Evolutionary conservation across 2,113 vertebrate genomes (phyloP).

Genomic region (Epinephelus cyanopodus): DNA sequence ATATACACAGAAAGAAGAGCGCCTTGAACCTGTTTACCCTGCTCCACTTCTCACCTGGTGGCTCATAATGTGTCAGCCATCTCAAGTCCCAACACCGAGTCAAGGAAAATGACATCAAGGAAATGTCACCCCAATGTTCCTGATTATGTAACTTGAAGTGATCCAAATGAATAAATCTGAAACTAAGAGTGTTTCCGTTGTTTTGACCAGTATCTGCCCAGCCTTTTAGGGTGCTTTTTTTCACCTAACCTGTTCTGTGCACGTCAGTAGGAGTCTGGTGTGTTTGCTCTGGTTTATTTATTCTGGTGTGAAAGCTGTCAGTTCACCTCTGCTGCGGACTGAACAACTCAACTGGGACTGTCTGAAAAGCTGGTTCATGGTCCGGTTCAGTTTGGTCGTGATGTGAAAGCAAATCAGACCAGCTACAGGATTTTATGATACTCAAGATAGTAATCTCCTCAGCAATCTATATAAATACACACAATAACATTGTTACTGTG

Average conservation of each 20-base stretch:
- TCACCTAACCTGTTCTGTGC: not conserved
- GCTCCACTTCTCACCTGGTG: constrained; percentile 5
- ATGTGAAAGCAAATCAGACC: not conserved
- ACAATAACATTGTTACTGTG: not conserved
- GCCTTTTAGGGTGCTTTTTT: not conserved
- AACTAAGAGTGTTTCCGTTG: not conserved
- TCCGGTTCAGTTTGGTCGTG: not conserved
- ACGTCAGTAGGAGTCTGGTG: not conserved
- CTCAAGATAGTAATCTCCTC: not conserved
- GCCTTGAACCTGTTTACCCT: constrained; percentile 1
- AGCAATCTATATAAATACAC: not conserved
- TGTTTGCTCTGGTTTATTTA: not conserved
- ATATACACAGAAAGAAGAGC: constrained; percentile 44
- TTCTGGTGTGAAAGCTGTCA: not conserved
- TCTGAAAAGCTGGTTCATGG: not conserved
- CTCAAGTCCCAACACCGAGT: not conserved
- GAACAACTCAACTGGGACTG: not conserved
- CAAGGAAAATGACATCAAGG: not conserved
- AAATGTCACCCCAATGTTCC: not conserved
- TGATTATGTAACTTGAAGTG: not conserved
- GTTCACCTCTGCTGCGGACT: not conserved
- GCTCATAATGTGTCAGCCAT: constrained; percentile 8
- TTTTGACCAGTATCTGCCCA: not conserved
- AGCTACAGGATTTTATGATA: too few relatives aligned
- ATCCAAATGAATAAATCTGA: not conserved